Evolutionary conservation across 2,113 vertebrate genomes (phyloP).

Genomic region (Ursus arctos): DNA sequence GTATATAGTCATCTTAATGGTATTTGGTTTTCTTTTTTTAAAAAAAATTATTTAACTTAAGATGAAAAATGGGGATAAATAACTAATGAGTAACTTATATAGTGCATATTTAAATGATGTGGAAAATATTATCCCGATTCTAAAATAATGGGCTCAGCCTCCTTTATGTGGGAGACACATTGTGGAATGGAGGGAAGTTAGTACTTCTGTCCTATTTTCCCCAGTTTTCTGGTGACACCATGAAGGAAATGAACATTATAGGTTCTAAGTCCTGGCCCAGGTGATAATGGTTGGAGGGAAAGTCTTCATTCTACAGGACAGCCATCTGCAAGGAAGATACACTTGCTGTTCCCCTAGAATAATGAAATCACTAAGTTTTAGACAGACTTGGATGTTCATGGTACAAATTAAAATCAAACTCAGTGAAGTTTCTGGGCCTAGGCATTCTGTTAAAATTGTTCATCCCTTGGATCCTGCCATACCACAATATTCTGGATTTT

Average conservation of each 20-base stretch:
- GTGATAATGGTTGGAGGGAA: not conserved
- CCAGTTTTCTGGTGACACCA: not conserved
- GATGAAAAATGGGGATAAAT: conserved; percentile 1
- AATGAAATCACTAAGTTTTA: not conserved
- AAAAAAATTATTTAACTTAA: not conserved
- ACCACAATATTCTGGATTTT: not conserved
- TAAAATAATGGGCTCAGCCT: not conserved
- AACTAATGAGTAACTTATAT: not conserved
- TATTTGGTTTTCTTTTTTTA: not conserved
- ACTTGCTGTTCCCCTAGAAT: not conserved
- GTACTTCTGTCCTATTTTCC: not conserved
- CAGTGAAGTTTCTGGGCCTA: not conserved
- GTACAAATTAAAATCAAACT: not conserved
- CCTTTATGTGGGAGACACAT: not conserved
- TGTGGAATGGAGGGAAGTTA: not conserved
- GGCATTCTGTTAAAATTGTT: not conserved
- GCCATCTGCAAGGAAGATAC: not conserved
- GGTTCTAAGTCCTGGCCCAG: not conserved
- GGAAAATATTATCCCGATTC: not conserved
- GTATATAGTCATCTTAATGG: not conserved
- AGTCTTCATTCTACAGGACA: not conserved
- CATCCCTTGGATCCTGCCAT: not conserved
- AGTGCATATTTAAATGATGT: not conserved
- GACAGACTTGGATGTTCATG: not conserved
- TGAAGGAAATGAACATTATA: not conserved